Evolutionary conservation across 2,888 invertebrate genomes (phyloP).

Genomic region (Aelia acuminata): DNA sequence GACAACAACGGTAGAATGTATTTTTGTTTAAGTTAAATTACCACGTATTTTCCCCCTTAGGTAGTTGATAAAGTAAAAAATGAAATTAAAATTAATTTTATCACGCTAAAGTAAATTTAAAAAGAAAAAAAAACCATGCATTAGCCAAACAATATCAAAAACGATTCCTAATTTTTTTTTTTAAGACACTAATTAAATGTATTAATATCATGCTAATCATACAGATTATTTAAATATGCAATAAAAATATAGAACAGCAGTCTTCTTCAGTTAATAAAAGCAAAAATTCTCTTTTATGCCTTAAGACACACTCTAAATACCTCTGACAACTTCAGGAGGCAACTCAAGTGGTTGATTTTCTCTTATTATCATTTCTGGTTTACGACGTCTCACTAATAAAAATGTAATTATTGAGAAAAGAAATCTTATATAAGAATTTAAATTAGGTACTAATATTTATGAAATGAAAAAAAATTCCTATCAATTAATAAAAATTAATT

Average conservation of each 20-base stretch:
- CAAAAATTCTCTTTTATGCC: not conserved
- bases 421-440: not conserved
- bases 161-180: not conserved
- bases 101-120: not conserved
- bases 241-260: not conserved
- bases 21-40: not conserved
- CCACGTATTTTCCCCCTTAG: not conserved
- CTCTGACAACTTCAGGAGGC: conserved; percentile 93
- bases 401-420: not conserved
- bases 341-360: conserved; percentile 92
- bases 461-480: no score
- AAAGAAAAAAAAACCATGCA: conserved; percentile 1
- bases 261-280: not conserved
- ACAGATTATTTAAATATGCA: not conserved
- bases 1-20: no score
- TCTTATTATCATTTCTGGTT: conserved; percentile 90
- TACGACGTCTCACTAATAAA: conserved; percentile 76
- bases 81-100: not conserved
- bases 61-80: not conserved
- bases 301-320: conserved; percentile 71
- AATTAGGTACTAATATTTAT: not conserved
- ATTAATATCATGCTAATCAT: conserved; percentile 50
- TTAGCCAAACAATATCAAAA: not conserved
- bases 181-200: not conserved
- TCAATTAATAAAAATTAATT: no score